phyloP scores from a whole-genome alignment of 2,113 vertebrate genomes.

The Sigmodon hispidus region DNA sequence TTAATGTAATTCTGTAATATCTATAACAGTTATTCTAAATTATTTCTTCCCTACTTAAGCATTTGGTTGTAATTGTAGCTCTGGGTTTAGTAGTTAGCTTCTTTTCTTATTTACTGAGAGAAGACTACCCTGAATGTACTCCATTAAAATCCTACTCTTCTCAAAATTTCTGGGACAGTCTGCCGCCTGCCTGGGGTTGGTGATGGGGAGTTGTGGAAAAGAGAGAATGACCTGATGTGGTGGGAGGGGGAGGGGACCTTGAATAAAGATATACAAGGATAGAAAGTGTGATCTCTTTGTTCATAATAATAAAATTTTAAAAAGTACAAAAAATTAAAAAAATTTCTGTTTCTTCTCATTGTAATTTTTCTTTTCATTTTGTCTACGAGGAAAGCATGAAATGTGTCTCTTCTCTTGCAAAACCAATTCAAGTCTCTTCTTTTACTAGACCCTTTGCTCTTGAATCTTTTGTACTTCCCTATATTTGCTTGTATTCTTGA shows the following conservation, averaged over 20 bases:
- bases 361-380: not conserved
- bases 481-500: not conserved
- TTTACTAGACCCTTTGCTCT: not conserved
- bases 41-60: not conserved
- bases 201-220: too few relatives aligned
- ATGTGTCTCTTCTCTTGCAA: not conserved
- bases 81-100: conserved; percentile 2
- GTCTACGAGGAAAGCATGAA: not conserved
- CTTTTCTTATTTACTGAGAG: conserved; percentile 34
- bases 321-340: too few relatives aligned
- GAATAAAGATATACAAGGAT: too few relatives aligned
- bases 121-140: not conserved
- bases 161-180: not conserved
- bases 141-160: not conserved
- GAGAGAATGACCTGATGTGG: too few relatives aligned
- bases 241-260: too few relatives aligned
- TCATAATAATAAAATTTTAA: too few relatives aligned
- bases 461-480: conserved; percentile 4
- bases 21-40: conserved; percentile 3
- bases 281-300: too few relatives aligned
- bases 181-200: too few relatives aligned
- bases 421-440: not conserved
- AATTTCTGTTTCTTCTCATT: not conserved
- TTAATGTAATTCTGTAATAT: not conserved
- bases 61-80: not conserved